Base-by-base conservation (phyloP, 2,888 invertebrate species). In the Pandemis corylana region DNA sequence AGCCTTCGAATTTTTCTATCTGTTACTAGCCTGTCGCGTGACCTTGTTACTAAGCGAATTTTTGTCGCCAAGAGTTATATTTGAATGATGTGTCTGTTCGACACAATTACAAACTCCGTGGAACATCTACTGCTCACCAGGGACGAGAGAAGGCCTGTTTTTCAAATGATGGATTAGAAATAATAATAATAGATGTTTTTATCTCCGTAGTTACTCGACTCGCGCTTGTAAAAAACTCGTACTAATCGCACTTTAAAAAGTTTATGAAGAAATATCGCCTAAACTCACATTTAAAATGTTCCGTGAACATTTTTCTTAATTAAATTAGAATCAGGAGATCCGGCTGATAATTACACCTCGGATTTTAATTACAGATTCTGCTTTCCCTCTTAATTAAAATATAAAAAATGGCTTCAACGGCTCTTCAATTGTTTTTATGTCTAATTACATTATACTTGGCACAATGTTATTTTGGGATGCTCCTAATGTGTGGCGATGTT, bases 301-400 rank as follows among this genome's bases (percentile, higher is more conserved):
- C 46, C 46, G 46, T 6, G 49, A 36, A 28, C 65, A 65, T 65
- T 65, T 36, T 65, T 65, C 65, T 65, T 65, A 65, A 65, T 65
- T 65, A 65, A 65, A 49, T 65, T 28, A 49, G 65, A 65, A 65
- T 65, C 65, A 49, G 36, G 46, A 65, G 65, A 64, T 64, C 44
- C 46, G 10, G 64, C 13, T 9, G 36, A 36, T 65, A 65, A 65
- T 28, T 65, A 65, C 65, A 51, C 65, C 65, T 65, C 28, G 49
- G 28, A 49, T 49, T 65, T 65, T 65, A 46, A 65, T 65, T 65
- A 28, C 65, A 46, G 65, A 65, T 65, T 65, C 20, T 46, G 64
- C 44, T 46, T 65, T 65, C 28, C 6, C 65, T 65, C 49, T 65
- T 65, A 65, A 65, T 65, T 65, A 65, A 65, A 65, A 49, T 49